phyloP scores from a whole-genome alignment of 2,888 invertebrate genomes.

The Melinaea marsaeus region DNA sequence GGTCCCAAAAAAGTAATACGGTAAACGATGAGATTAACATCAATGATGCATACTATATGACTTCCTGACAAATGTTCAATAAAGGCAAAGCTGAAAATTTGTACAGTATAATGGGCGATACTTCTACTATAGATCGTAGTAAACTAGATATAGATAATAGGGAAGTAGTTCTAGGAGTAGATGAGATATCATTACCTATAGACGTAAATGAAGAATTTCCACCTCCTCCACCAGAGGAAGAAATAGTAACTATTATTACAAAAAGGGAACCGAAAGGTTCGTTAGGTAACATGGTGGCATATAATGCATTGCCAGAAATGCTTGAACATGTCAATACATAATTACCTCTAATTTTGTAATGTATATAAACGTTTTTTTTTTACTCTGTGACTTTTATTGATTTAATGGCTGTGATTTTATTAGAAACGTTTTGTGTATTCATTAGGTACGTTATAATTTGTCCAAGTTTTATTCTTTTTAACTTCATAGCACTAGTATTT shows the following conservation, averaged over 20 bases:
- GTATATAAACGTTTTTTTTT: slow-evolving; percentile 19
- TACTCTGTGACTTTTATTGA: slow-evolving; percentile 34
- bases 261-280: slow-evolving; percentile 70
- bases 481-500: slow-evolving; percentile 38
- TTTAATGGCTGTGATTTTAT: slow-evolving; percentile 52
- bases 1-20: slow-evolving; percentile 80
- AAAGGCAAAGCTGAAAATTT: slow-evolving; percentile 76
- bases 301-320: slow-evolving; percentile 74
- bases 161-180: slow-evolving; percentile 72
- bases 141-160: slow-evolving; percentile 73
- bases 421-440: slow-evolving; percentile 7
- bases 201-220: slow-evolving; percentile 60
- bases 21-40: slow-evolving; percentile 81
- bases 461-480: slow-evolving; percentile 43
- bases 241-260: slow-evolving; percentile 72
- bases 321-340: slow-evolving; percentile 65
- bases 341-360: slow-evolving; percentile 23
- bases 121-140: slow-evolving; percentile 62
- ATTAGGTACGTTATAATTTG: background rate
- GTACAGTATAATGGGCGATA: slow-evolving; percentile 78
- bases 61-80: slow-evolving; percentile 85
- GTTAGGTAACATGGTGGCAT: slow-evolving; percentile 74
- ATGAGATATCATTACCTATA: slow-evolving; percentile 63
- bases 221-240: slow-evolving; percentile 67
- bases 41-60: slow-evolving; percentile 82